Conservation (phyloP, 2,797 vertebrate species). For the Anguilla anguilla region DNA sequence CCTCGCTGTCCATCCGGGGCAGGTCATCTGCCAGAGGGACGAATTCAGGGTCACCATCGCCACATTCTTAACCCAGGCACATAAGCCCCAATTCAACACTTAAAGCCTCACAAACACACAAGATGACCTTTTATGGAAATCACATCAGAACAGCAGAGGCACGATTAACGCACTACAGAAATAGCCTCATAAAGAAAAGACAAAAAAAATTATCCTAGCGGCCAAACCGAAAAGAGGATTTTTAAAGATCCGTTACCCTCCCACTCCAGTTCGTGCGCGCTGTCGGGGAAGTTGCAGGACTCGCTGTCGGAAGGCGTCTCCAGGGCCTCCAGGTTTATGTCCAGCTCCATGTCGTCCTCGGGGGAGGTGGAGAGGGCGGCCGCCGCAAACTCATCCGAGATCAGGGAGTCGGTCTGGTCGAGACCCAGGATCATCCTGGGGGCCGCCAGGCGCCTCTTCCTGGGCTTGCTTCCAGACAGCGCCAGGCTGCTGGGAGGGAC, state of each 20-base stretch:
- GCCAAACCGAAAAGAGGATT: neutral
- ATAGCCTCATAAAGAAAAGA: neutral
- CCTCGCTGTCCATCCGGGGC: conserved; percentile 60
- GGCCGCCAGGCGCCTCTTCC: conserved; percentile 74
- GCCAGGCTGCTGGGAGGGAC: conserved; percentile 69
- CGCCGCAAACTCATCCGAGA: conserved; percentile 47
- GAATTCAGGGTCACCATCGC: neutral
- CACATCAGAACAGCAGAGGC: neutral
- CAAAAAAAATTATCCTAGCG: neutral
- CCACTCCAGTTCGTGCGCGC: conserved; percentile 78
- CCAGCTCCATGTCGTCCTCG: conserved; percentile 59
- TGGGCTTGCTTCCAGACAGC: conserved; percentile 62
- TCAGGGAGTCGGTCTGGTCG: conserved; percentile 51
- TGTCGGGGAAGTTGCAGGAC: conserved; percentile 69
- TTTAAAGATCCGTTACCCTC: conserved; percentile 68
- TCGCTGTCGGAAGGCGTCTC: conserved; percentile 83
- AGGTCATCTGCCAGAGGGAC: conserved; percentile 71
- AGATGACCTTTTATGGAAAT: neutral
- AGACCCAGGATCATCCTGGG: conserved; percentile 68
- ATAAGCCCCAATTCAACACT: neutral
- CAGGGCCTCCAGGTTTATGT: conserved; percentile 80
- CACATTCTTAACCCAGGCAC: neutral
- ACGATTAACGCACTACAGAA: neutral
- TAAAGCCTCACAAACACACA: neutral
- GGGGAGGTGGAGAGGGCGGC: conserved; percentile 44